Evolutionary conservation across 2,888 invertebrate species (phyloP).

Genomic region (Sinotaia quadrata): DNA sequence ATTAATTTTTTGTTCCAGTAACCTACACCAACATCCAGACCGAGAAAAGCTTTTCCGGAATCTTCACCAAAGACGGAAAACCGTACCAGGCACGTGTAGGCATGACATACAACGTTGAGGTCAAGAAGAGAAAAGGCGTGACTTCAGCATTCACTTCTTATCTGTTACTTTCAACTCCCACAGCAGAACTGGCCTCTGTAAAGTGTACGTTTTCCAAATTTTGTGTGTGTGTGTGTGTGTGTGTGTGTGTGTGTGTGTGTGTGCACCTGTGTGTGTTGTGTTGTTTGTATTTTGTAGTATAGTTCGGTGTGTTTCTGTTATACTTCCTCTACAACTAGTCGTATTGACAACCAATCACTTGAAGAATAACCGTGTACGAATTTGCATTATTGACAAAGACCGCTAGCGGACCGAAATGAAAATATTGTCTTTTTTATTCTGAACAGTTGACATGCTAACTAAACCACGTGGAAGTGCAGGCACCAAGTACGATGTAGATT

Average conservation of each 20-base stretch:
- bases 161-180: constrained; percentile 46
- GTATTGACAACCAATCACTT: constrained; percentile 37
- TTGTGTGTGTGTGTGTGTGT: too few relatives aligned
- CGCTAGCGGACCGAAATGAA: not conserved
- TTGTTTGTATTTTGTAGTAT: too few relatives aligned
- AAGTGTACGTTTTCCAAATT: too few relatives aligned
- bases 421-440: not conserved
- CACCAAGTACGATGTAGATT: constrained; percentile 23
- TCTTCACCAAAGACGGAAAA: constrained; percentile 40
- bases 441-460: constrained; percentile 23
- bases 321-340: constrained; percentile 40
- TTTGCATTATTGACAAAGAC: not conserved
- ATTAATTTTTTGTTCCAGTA: constrained; percentile 42
- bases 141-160: constrained; percentile 35
- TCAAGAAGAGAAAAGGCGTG: constrained; percentile 22
- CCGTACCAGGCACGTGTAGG: constrained; percentile 45
- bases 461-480: constrained; percentile 20
- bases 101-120: constrained; percentile 28
- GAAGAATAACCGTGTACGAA: constrained; percentile 42
- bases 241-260: too few relatives aligned
- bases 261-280: too few relatives aligned
- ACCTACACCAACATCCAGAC: constrained; percentile 45
- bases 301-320: constrained; percentile 44
- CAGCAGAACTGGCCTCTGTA: constrained; percentile 41
- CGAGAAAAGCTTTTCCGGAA: constrained; percentile 41